Conservation (phyloP, 2,113 vertebrate genomes). For the Athene cunicularia region DNA sequence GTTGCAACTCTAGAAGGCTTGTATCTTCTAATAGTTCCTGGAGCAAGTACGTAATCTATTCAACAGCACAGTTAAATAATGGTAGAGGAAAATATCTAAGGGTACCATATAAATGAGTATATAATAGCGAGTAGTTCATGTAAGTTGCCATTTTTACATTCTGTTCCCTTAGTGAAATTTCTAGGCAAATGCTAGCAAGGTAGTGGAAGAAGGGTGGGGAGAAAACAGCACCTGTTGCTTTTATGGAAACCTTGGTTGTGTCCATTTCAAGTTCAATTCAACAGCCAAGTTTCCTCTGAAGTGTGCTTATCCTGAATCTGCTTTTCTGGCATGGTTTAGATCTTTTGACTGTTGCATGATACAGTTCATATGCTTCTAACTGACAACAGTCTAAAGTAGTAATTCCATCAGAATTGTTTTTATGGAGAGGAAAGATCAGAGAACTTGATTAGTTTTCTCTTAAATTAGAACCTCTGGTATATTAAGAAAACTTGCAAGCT, state of each 20-base stretch:
- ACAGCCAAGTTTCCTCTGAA: background rate
- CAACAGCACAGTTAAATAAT: background rate
- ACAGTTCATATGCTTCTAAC: background rate
- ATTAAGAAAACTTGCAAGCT: background rate
- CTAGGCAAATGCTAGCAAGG: background rate
- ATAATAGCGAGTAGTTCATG: background rate
- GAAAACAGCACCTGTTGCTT: background rate
- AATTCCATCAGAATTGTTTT: background rate
- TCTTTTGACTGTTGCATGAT: background rate
- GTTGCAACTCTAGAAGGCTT: slow-evolving; percentile 93
- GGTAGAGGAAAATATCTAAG: background rate
- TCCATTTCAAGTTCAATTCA: background rate
- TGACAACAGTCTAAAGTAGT: background rate
- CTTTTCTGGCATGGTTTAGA: background rate
- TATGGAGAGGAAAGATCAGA: background rate
- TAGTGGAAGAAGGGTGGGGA: background rate
- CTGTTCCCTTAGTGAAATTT: background rate
- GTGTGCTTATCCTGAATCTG: background rate
- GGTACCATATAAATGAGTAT: background rate
- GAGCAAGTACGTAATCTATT: slow-evolving; percentile 86
- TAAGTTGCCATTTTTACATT: background rate
- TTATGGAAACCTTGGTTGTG: background rate
- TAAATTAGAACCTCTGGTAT: background rate
- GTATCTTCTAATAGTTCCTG: slow-evolving; percentile 93
- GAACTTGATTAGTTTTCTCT: background rate